Evolutionary conservation across 2,888 invertebrate genomes (phyloP), one percentile per base, ranked within the genome.

Genomic region (Zhengitettix transpicula): DNA sequence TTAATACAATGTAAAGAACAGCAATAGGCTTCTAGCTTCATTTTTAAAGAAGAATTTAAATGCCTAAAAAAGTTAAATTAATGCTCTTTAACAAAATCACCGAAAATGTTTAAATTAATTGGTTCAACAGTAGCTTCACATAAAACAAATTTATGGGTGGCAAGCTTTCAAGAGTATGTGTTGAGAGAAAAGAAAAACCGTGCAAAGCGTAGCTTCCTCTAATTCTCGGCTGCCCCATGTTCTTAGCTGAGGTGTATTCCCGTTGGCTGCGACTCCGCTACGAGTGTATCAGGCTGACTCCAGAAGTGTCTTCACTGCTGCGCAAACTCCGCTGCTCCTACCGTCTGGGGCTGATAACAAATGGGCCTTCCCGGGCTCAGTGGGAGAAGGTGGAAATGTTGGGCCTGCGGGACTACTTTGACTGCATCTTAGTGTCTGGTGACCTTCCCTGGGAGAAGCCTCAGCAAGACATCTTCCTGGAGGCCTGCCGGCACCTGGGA

Each of bases 361-460:
- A 92, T 73, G 91, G 91, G 56, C 86, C 90, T 12, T 89, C 90
- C 61, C 81, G 83, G 64, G 85, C 88, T 44, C 91, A 92, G 74
- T 90, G 91, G 89, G 91, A 92, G 76, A 92, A 92, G 76, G 80
- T 92, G 64, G 78, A 82, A 62, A 81, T 80, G 65, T 77, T 89
- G 65, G 79, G 81, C 58, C 77, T 89, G 54, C 78, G 81, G 66
- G 78, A 80, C 67, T 84, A 82, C 74, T 90, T 90, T 73, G 88
- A 89, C 74, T 80, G 85, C 68, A 80, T 89, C 69, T 76, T 89
- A 67, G 88, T 91, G 52, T 89, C 89, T 56, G 89, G 88, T 16
- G 91, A 91, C 74, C 76, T 87, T 67, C 85, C 86, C 5, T 89
- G 87, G 85, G 90, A 90, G 75, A 92, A 91, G 73, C 91, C 91